phyloP scores from a whole-genome alignment of 2,888 invertebrate species.

The Ceramica pisi region DNA sequence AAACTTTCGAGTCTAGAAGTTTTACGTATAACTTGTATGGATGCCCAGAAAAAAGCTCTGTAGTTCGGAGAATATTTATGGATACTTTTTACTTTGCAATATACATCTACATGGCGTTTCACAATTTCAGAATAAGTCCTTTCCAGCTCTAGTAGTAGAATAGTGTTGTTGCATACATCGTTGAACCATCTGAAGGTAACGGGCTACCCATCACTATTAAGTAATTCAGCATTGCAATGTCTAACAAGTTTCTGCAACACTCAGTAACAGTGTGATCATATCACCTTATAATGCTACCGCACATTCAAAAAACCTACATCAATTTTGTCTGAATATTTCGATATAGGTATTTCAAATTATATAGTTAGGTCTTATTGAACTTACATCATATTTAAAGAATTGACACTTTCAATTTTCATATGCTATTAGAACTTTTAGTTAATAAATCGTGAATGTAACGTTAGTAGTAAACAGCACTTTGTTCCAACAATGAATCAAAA shows the following conservation, averaged over 20 bases:
- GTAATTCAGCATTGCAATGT: conserved; percentile 54
- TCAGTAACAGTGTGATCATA: conserved; percentile 29
- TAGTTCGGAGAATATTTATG: not conserved
- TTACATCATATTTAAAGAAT: conserved; percentile 1
- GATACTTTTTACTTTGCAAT: not conserved
- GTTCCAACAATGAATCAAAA: conserved; percentile 83
- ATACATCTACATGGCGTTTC: not conserved
- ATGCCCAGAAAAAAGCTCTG: not conserved
- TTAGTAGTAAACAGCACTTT: conserved; percentile 75
- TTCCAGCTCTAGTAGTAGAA: not conserved
- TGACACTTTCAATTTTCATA: conserved; percentile 24
- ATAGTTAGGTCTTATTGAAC: not conserved
- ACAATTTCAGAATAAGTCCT: not conserved
- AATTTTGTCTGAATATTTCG: not conserved
- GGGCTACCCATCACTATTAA: conserved; percentile 60
- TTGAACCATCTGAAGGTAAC: conserved; percentile 42
- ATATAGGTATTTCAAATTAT: not conserved
- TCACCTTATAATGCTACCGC: conserved; percentile 18
- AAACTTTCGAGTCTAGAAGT: conserved; percentile 4
- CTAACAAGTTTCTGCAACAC: conserved; percentile 55
- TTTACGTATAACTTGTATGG: conserved; percentile 26
- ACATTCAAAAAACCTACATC: not conserved
- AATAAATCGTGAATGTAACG: conserved; percentile 67
- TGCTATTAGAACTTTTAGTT: conserved; percentile 12
- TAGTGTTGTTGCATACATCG: conserved; percentile 43